Base-by-base conservation (phyloP, 1,140 invertebrate species). In the honey bee (Apis mellifera) region DNA sequence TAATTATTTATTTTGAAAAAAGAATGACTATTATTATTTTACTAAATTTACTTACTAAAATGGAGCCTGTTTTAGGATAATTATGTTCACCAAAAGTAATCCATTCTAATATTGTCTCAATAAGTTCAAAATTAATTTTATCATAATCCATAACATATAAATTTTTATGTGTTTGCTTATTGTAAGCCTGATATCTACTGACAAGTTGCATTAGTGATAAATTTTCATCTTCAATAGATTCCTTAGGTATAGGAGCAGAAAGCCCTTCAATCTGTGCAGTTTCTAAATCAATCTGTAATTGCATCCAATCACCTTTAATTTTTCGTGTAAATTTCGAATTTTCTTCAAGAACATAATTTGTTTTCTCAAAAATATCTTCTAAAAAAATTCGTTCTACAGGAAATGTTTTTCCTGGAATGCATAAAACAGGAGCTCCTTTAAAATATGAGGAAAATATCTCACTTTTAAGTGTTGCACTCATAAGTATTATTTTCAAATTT, bases 391-490 rank as follows among this genome's bases (percentile, higher is more conserved):
- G 96, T 89, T 97, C 94, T 0, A 98, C 97, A 3, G 97, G 97
- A 91, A 96, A 98, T 2, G 97, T 98, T 89, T 96, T 95, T 48
- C 97, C 97, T 66, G 96, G 96, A 88, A 97, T 97, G 89, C 96
- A 95, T 75, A 97, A 90, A 54, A 97, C 93, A 15, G 97, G 97
- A 55, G 96, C 95, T 57, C 95, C 93, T 12, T 94, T 95, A 92
- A 98, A 98, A 92, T 98, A 98, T 69, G 96, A 90, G 0, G 97
- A 97, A 89, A 98, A 98, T 73, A 97, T 92, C 23, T 96, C 94
- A 12, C 97, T 96, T 93, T 98, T 98, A 78, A 98, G 89, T 0
- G 98, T 98, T 2, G 97, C 97, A 91, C 97, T 98, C 97, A 98
- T 98, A 1, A 98, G 92, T 81, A 98, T 96, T 9, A 98, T 95